These are phyloP conservation scores for Ferrisia virgata DNA, from an alignment of 2,888 invertebrate genomes.

Conservation along the genomic window DNA sequence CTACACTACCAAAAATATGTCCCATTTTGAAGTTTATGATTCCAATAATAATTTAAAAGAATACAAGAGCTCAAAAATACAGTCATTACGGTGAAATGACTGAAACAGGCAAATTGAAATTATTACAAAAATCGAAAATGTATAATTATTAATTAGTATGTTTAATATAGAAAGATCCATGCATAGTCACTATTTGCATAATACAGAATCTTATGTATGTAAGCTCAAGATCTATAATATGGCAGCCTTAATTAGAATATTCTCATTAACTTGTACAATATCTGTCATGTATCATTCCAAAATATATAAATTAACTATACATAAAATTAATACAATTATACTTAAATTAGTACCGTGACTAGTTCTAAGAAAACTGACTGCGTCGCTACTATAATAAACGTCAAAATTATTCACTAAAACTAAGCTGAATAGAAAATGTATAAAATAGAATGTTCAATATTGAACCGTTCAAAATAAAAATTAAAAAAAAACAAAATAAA, in stretches of 20 bases:
- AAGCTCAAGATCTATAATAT: background rate
- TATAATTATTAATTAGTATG: too few species aligned
- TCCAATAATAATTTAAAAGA: too few species aligned
- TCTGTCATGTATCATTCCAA: background rate
- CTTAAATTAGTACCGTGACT: slow-evolving; percentile 15
- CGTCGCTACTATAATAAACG: background rate
- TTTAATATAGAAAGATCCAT: background rate
- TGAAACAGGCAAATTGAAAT: too few species aligned
- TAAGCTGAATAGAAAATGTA: background rate
- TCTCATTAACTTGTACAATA: background rate
- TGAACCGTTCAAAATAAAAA: background rate
- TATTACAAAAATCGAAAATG: too few species aligned
- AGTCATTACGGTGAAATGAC: too few species aligned
- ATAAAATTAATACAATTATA: background rate
- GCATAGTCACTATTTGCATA: background rate
- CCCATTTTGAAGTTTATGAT: too few species aligned
- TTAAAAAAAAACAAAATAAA: background rate
- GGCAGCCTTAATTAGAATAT: background rate
- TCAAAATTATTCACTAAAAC: background rate
- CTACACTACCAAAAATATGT: too few species aligned
- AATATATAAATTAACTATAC: background rate
- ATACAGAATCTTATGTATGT: background rate
- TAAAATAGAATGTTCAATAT: background rate
- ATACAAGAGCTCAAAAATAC: too few species aligned
- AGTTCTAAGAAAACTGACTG: slow-evolving; percentile 18